Conservation (phyloP, 2,888 invertebrate genomes). For the Watsonalla cultraria region DNA sequence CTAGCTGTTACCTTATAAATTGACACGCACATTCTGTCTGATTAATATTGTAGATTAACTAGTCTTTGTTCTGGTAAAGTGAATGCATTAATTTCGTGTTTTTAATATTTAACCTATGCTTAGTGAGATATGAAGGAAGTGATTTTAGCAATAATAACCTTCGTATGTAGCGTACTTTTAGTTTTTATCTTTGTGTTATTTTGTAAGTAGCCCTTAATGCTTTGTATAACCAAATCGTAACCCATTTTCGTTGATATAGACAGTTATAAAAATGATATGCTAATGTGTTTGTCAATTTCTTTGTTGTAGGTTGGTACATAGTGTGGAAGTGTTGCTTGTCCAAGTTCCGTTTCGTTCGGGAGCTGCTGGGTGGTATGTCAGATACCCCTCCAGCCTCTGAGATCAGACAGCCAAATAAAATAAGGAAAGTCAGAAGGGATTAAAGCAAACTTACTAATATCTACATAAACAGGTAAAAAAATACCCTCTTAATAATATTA, state of each 20-base stretch:
- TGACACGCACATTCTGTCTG: conserved; percentile 34
- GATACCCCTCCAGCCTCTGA: conserved; percentile 82
- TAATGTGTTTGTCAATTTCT: conserved; percentile 21
- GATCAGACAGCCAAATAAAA: conserved; percentile 75
- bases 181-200: conserved; percentile 73
- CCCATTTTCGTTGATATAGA: neutral
- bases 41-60: conserved; percentile 29
- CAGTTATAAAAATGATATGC: neutral
- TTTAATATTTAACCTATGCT: conserved; percentile 46
- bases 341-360: conserved; percentile 91
- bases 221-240: conserved; percentile 17
- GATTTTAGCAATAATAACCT: conserved; percentile 72
- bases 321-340: conserved; percentile 95
- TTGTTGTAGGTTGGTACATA: conserved; percentile 90
- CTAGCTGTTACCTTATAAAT: conserved; percentile 16
- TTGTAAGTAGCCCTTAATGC: conserved; percentile 68
- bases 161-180: conserved; percentile 72
- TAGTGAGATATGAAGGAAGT: conserved; percentile 72
- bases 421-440: conserved; percentile 54
- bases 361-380: conserved; percentile 86
- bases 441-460: conserved; percentile 26
- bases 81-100: conserved; percentile 57
- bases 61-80: conserved; percentile 55
- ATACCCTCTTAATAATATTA: too few species aligned
- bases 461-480: too few species aligned